A percentile compares a stretch with the other conserved stretches of the same genome.
Evolutionary conservation across 2,888 invertebrate species (phyloP).

Genomic region (Drosophila dives): DNA sequence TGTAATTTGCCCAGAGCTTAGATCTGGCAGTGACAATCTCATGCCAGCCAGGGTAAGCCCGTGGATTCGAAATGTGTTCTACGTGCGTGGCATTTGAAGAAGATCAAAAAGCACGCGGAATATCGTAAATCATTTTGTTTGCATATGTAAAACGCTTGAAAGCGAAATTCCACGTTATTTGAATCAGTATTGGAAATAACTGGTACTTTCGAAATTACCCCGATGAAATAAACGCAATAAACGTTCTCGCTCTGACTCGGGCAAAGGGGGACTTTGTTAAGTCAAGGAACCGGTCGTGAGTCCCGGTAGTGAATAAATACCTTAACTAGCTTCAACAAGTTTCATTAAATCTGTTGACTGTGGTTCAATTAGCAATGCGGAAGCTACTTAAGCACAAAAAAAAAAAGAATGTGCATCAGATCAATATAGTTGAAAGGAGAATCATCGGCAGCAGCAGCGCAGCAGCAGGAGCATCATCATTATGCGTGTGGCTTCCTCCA

Average conservation of each 20-base stretch:
- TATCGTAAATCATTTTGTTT: slow-evolving; percentile 10
- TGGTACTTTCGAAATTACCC: slow-evolving; percentile 29
- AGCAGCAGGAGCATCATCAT: slow-evolving; percentile 2
- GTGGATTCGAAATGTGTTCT: slow-evolving; percentile 68
- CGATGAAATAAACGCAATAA: slow-evolving; percentile 21
- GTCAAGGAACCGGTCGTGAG: slow-evolving; percentile 42
- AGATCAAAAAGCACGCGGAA: slow-evolving; percentile 26
- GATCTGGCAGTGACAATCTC: slow-evolving; percentile 58
- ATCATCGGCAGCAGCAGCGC: slow-evolving; percentile 16
- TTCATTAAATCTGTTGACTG: slow-evolving; percentile 38
- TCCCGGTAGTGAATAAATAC: slow-evolving; percentile 20
- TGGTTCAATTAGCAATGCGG: slow-evolving; percentile 63
- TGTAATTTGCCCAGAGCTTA: slow-evolving; percentile 8
- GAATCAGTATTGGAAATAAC: slow-evolving; percentile 21
- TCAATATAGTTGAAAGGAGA: slow-evolving; percentile 37
- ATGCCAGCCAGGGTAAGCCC: slow-evolving; percentile 31
- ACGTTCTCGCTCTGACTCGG: slow-evolving; percentile 8
- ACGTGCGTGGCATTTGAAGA: slow-evolving; percentile 71
- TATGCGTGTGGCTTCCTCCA: slow-evolving; percentile 19
- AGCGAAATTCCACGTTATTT: slow-evolving; percentile 52
- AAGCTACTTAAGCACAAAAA: slow-evolving; percentile 42
- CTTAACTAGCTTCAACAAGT: slow-evolving; percentile 48
- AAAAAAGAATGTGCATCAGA: slow-evolving; percentile 28
- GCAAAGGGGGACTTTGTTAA: slow-evolving; percentile 10
- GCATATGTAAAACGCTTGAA: slow-evolving; percentile 48